phyloP scores from a whole-genome alignment of 92 coral and sea anemone species.

The Epizoanthus illoricatus region DNA sequence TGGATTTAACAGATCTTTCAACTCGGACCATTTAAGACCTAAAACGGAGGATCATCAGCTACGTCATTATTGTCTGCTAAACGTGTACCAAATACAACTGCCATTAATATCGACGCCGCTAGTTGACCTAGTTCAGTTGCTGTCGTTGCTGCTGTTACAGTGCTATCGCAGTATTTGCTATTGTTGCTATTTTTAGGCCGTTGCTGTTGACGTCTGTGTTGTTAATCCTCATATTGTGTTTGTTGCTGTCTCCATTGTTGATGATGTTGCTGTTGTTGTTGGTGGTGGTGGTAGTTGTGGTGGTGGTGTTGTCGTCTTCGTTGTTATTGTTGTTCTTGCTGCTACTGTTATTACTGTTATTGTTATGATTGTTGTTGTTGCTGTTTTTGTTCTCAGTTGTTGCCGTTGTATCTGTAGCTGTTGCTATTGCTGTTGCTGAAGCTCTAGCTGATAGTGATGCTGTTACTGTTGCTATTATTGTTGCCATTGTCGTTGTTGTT shows the following conservation, averaged over 20 bases:
- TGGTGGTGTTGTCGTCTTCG: background rate
- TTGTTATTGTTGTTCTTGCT: background rate
- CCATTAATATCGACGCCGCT: no score
- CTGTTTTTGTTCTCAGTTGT: background rate
- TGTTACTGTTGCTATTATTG: background rate
- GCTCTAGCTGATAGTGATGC: background rate
- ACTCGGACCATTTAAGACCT: slow-evolving; percentile 10
- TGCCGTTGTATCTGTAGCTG: background rate
- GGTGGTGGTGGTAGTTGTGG: background rate
- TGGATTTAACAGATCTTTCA: slow-evolving; percentile 1
- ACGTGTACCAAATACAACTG: no score
- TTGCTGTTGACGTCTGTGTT: no score
- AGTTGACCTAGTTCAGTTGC: no score
- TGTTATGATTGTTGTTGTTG: background rate
- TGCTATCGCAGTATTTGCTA: no score
- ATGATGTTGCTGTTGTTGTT: background rate
- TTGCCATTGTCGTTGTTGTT: background rate
- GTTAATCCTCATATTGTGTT: no score
- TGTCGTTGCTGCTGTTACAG: no score
- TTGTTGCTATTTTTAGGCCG: no score
- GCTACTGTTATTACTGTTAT: background rate
- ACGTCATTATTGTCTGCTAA: no score
- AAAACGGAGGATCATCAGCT: background rate
- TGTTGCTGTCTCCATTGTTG: background rate
- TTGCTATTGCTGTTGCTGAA: background rate